phyloP scores from a whole-genome alignment of 2,113 vertebrate genomes.

The Furnarius figulus region DNA sequence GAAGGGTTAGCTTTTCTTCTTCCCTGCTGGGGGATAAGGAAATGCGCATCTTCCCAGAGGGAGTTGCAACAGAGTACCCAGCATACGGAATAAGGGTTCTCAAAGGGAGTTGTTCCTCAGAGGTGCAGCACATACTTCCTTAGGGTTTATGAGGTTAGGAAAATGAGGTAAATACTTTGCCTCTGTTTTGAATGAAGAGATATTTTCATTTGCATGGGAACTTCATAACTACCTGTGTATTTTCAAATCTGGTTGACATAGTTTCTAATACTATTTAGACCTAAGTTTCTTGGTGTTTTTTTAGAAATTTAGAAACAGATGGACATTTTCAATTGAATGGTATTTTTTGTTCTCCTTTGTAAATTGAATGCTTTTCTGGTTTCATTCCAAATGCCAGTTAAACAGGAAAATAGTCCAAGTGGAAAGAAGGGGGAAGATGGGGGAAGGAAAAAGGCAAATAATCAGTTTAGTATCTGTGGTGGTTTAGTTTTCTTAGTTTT shows the following conservation, averaged over 20 bases:
- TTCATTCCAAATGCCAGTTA: not conserved
- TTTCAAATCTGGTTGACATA: not conserved
- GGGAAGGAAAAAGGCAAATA: not conserved
- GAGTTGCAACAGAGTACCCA: rapidly evolving
- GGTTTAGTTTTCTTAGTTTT: too few species aligned
- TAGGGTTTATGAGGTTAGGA: not conserved
- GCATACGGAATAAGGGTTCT: not conserved
- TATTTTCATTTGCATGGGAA: not conserved
- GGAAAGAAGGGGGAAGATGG: not conserved
- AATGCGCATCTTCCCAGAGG: not conserved
- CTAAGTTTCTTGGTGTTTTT: not conserved
- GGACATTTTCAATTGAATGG: not conserved
- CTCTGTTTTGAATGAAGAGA: not conserved
- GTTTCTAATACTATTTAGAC: not conserved
- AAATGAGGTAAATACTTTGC: not conserved
- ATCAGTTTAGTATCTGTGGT: not conserved
- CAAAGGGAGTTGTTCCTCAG: not conserved
- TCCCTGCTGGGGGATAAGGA: not conserved
- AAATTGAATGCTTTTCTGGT: not conserved
- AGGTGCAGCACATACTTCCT: not conserved
- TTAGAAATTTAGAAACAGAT: not conserved
- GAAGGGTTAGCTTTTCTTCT: not conserved
- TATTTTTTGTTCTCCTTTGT: not conserved
- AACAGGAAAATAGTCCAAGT: not conserved
- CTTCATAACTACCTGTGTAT: not conserved